Base-by-base conservation (phyloP, 2,113 vertebrate genomes). In the Pao palembangensis region DNA sequence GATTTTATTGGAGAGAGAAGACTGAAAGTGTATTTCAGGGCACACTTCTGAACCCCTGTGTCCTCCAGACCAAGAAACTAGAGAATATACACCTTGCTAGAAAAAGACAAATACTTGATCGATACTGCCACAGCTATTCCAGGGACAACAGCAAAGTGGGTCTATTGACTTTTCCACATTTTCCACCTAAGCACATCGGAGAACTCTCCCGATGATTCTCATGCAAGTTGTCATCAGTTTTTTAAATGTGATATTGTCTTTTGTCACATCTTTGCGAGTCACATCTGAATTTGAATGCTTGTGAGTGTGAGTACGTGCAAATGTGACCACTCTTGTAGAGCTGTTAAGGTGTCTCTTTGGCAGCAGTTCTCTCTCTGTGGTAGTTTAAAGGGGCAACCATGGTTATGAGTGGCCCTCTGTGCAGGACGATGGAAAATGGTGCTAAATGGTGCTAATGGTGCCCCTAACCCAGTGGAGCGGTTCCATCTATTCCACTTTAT, bases 91-190 rank as follows among this genome's bases (percentile, higher is more conserved):
- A 28, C 55, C 67, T 80, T 68, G 73, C 73, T 73, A 78, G 77
- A 85, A 84, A 67, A 41, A 7, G 58, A 76, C 71, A 38, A 75
- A 65, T 50, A 61, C 57, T 44, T 55, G 62, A 87, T 88, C 85
- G 14, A 88, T 87, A 71, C 31, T 18, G 58, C 77, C 62, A 78
- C 76, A 64, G 71, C 81, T 88, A 87, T 87, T 88, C 78, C 79
- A 77, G 80, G 81, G 73, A 69, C 74, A 77, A 71, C 61, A 72
- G 82, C 80, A 74, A 75, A 75, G 61, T 57, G 71, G 59, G 44
- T 43, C 49, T 80, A 88, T 88, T 78, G 69, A 69, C 73, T 85
- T 84, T 80, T 86, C 70, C 73, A 56, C 81, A 75, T 78, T 84
- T 78, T 76, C 70, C 62, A 58, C 58, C 23, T 61, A 65, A 46